Evolutionary conservation across 2,797 vertebrate genomes (phyloP), one percentile per base, ranked within the genome.

Genomic region (Notoglanidium macrostoma): DNA sequence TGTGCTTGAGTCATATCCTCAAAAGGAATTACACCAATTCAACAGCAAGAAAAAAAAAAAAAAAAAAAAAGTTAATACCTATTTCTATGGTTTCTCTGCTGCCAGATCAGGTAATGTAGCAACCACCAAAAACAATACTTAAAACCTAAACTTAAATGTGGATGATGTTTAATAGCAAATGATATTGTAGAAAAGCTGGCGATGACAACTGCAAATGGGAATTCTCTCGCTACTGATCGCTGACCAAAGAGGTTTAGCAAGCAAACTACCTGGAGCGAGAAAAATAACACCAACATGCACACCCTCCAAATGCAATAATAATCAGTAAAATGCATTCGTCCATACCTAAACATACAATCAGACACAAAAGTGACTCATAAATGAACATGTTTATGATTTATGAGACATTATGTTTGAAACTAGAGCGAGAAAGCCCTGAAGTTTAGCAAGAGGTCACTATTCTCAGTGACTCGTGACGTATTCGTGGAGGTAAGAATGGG

Each of bases 401-500:
- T 54, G 19, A 1, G 44, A 14, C 44, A 7, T n/a, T 44, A 85
- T 44, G 87, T 63, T 83, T 88, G 74, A 73, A 88, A 61, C 5
- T 17, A n/a, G 54, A 86, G 70, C 15, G 3, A 49, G 19, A 74
- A 65, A 80, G 57, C 23, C 65, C 84, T 54, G 55, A 65, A 65
- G 55, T 85, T 73, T 57, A 65, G 10, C 26, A 23, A 54, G 54
- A 9, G 2, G 55, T 88, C 54, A 32, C 21, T 26, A 32, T 14
- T 63, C 65, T 97, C 95, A 98, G 65, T 97, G 96, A 83, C 95
- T 93, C 86, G 96, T 90, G 0, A 96, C 94, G 85, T 98, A 95
- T 95, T 98, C 97, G 0, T 94, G 92, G 14, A 98, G 95, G 94
- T 99, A 99, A 0, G 96, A 96, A 93, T 97, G 97, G 0, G 97